Evolutionary conservation across 2,888 invertebrate genomes (phyloP).

Genomic region (Oegoconia quadripuncta): DNA sequence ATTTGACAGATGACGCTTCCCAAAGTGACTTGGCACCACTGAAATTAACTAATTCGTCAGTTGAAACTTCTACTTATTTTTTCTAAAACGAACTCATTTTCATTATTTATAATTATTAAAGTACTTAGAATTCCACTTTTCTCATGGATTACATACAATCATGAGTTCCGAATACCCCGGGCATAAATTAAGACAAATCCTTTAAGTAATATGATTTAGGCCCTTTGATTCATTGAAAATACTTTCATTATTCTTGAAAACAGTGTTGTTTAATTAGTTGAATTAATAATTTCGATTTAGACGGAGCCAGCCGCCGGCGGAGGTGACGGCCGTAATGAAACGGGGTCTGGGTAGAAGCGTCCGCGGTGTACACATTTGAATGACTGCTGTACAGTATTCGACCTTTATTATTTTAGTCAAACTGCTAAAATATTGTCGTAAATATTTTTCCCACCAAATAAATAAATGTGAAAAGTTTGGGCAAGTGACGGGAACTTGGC

Average conservation of each 20-base stretch:
- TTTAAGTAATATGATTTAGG: constrained; percentile 26
- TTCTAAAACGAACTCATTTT: too few relatives aligned
- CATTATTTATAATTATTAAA: too few relatives aligned
- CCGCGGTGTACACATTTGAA: constrained; percentile 31
- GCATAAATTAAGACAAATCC: constrained; percentile 18
- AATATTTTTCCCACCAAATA: too few relatives aligned
- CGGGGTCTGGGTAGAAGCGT: constrained; percentile 34
- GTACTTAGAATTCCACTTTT: too few relatives aligned
- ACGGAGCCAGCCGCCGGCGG: constrained; percentile 39
- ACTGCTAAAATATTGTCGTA: too few relatives aligned
- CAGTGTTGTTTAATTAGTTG: constrained; percentile 53
- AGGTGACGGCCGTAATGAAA: constrained; percentile 47
- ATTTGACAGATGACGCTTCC: constrained; percentile 55
- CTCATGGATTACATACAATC: background rate
- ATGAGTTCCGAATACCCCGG: background rate
- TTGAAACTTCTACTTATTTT: too few relatives aligned
- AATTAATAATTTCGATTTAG: constrained; percentile 56
- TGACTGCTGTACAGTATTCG: constrained; percentile 21
- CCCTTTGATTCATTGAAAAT: constrained; percentile 29
- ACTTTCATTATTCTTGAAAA: constrained; percentile 37
- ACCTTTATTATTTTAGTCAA: too few relatives aligned
- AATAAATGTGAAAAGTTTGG: too few relatives aligned
- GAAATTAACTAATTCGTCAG: constrained; percentile 45
- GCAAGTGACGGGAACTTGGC: too few relatives aligned
- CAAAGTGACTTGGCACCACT: constrained; percentile 40